Evolutionary conservation across 2,797 vertebrate genomes (phyloP), one percentile per base, ranked within the genome.

Genomic region (Hyperoplus lanceolatus): DNA sequence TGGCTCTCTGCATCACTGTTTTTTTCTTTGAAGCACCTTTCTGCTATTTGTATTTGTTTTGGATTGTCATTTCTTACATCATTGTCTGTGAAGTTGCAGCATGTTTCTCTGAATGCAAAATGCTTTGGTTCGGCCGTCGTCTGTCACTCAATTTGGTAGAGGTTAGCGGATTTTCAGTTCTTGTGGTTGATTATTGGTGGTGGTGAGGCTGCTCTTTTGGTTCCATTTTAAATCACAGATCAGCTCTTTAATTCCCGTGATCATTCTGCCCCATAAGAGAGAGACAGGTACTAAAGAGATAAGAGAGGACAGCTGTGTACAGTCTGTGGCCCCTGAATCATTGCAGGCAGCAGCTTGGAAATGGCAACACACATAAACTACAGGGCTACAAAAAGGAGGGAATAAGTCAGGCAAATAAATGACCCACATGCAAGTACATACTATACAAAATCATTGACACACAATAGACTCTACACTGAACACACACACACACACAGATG

Each of bases 391-490:
- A 71, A 74, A 63, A 71, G 42, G 39, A 74, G 46, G 39, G 60
- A 84, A 57, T 64, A 82, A 75, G 36, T 65, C 18, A 10, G 63
- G 59, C 53, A 16, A 65, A 71, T 64, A 16, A 65, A 71, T 64
- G 75, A 79, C 54, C 74, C 53, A 83, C 56, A 63, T 5, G 39
- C 46, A 57, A 72, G 56, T 39, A 77, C 73, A 73, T 57, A 55
- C 69, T 60, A 69, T n/a, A 64, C 36, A 74, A 79, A 29, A 71
- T 69, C 75, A 61, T 51, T 49, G 43, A 45, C 69, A 79, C 71
- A 84, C 66, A 79, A 58, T 21, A 48, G 49, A 41, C 16, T 29
- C 29, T 53, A 55, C 53, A 60, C 78, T 29, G 29, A 29, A 83
- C 54, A 63, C 50, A 57, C 45, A 73, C 60, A 72, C 60, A 71